Evolutionary conservation across 2,888 invertebrate species (phyloP).

Genomic region (Xanthia togata): DNA sequence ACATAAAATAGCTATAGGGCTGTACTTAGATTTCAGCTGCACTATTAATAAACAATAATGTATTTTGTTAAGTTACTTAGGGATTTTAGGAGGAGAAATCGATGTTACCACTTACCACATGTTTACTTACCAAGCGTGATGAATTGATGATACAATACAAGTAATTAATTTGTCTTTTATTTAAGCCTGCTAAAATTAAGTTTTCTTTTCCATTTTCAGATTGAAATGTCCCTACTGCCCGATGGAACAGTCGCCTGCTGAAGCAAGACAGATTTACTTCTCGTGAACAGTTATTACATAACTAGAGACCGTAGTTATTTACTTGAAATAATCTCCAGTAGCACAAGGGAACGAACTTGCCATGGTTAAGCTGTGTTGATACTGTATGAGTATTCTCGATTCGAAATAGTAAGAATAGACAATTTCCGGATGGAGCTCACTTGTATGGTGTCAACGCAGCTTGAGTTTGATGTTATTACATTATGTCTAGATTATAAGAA

Average conservation of each 20-base stretch:
- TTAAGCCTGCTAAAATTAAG: not conserved
- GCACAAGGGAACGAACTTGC: constrained; percentile 50
- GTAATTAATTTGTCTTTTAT: not conserved
- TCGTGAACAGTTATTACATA: constrained; percentile 86
- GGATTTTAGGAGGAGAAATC: not conserved
- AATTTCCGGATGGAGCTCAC: not conserved
- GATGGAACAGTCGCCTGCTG: constrained; percentile 97
- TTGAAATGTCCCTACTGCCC: constrained; percentile 99
- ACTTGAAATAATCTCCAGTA: constrained; percentile 48
- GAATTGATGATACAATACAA: not conserved
- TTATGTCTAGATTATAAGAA: constrained; percentile 13
- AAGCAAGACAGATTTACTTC: constrained; percentile 98
- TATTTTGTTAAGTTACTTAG: not conserved
- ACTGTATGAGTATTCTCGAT: constrained; percentile 10
- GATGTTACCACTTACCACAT: not conserved
- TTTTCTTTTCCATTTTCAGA: constrained; percentile 89
- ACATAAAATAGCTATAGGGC: not conserved
- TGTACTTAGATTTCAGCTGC: not conserved
- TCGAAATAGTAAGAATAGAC: not conserved
- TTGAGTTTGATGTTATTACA: constrained; percentile 16
- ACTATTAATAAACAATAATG: not conserved
- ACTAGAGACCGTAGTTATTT: constrained; percentile 49
- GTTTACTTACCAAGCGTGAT: not conserved
- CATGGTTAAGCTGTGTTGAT: constrained; percentile 31
- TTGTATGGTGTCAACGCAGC: constrained; percentile 37